phyloP scores from a whole-genome alignment of 2,113 vertebrate species.

The Canis aureus region DNA sequence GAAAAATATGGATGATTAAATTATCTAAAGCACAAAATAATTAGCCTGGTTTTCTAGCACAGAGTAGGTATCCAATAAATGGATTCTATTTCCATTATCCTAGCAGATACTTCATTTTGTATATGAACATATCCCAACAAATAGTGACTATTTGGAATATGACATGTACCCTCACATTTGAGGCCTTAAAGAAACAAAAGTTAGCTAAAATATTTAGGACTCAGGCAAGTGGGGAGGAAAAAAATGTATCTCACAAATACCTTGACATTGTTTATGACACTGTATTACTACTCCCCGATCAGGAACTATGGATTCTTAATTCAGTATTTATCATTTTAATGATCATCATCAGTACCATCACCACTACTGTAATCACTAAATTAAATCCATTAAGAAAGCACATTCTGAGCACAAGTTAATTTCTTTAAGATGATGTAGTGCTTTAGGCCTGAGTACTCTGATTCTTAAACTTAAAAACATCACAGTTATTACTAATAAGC shows the following conservation, averaged over 20 bases:
- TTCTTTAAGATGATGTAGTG: background rate
- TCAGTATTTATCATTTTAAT: background rate
- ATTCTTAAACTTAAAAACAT: background rate
- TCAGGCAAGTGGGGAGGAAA: background rate
- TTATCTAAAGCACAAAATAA: background rate
- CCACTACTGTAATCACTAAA: background rate
- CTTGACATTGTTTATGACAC: background rate
- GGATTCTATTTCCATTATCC: background rate
- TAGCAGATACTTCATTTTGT: background rate
- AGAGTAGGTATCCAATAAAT: background rate
- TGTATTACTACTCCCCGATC: background rate
- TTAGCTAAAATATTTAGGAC: slow-evolving; percentile 31
- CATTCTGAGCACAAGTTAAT: background rate
- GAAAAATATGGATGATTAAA: background rate
- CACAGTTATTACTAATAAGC: background rate
- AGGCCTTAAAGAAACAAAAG: background rate
- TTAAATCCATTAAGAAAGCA: background rate
- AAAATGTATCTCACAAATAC: background rate
- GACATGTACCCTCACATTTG: background rate
- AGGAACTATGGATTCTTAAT: background rate
- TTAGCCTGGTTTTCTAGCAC: background rate
- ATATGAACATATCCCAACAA: background rate
- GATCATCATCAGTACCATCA: background rate
- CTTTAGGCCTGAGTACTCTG: background rate
- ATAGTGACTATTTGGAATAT: background rate